Evolutionary conservation across 2,797 vertebrate genomes (phyloP).

Genomic region (Schizopygopsis pylzovi): DNA sequence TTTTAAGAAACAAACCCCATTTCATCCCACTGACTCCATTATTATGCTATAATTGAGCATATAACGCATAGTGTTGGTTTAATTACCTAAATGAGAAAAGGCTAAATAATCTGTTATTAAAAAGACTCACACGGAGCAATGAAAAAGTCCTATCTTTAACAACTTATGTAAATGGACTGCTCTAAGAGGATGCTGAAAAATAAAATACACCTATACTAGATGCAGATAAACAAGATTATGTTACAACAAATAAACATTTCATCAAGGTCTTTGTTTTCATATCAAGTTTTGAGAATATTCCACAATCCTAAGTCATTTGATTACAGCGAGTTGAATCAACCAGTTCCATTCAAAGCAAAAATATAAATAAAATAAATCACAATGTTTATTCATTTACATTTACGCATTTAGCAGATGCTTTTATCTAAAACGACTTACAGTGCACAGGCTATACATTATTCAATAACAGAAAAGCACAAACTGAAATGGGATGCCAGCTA

Average conservation of each 20-base stretch:
- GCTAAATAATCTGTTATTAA: not conserved
- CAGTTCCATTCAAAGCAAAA: not conserved
- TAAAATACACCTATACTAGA: not conserved
- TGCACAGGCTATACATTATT: not conserved
- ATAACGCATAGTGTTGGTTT: not conserved
- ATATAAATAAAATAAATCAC: not conserved
- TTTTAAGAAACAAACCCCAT: not conserved
- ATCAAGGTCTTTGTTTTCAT: not conserved
- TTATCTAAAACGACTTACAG: too few relatives aligned
- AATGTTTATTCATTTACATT: not conserved
- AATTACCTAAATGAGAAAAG: conserved; percentile 5
- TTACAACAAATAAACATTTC: not conserved
- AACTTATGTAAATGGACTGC: not conserved
- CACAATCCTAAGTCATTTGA: not conserved
- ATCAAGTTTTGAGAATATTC: not conserved
- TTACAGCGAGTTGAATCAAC: not conserved
- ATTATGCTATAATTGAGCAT: not conserved
- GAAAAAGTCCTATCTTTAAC: not conserved
- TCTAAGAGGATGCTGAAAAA: not conserved
- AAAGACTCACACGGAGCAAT: not conserved
- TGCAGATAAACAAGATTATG: not conserved
- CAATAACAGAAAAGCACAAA: not conserved
- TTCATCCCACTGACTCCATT: not conserved
- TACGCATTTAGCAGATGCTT: too few relatives aligned
- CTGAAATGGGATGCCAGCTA: not conserved